phyloP scores from a whole-genome alignment of 2,797 vertebrate species.

The Orestias chungarensis region DNA sequence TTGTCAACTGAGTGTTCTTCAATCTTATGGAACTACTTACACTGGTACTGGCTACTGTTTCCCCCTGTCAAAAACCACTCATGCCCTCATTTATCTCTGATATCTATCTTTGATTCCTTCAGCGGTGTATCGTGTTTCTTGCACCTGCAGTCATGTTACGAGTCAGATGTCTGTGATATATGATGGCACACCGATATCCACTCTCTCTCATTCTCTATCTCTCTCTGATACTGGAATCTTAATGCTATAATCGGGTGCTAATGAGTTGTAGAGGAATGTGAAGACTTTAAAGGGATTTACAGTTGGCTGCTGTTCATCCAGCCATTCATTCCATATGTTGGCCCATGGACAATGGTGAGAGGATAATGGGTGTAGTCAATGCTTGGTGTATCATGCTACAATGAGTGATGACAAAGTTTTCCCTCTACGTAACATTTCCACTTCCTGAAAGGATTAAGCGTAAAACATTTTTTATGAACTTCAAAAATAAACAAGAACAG shows the following conservation, averaged over 20 bases:
- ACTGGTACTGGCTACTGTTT: too few species aligned
- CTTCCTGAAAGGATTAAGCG: not conserved
- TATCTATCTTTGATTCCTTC: not conserved
- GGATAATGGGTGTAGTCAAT: conserved; percentile 49
- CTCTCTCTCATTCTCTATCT: not conserved
- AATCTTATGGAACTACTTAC: too few species aligned
- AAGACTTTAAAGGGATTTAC: conserved; percentile 56
- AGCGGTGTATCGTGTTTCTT: conserved; percentile 44
- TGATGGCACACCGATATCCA: conserved; percentile 8
- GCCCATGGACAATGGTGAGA: conserved; percentile 47
- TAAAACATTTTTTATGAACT: not conserved
- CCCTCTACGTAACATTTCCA: not conserved
- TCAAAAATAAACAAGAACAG: not conserved
- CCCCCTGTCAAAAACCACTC: too few species aligned
- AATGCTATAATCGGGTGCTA: conserved; percentile 70
- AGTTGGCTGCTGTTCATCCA: conserved; percentile 53
- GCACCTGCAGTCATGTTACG: conserved; percentile 32
- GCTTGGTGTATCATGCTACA: conserved; percentile 34
- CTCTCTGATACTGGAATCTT: conserved; percentile 38
- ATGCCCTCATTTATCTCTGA: conserved; percentile 1
- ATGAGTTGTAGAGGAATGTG: conserved; percentile 55
- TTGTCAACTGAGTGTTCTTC: too few species aligned
- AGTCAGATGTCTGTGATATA: conserved; percentile 38
- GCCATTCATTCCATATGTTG: conserved; percentile 64
- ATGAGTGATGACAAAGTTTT: conserved; percentile 44